Evolutionary conservation across 2,113 vertebrate genomes (phyloP).

Genomic region (Myiopsitta monachus): DNA sequence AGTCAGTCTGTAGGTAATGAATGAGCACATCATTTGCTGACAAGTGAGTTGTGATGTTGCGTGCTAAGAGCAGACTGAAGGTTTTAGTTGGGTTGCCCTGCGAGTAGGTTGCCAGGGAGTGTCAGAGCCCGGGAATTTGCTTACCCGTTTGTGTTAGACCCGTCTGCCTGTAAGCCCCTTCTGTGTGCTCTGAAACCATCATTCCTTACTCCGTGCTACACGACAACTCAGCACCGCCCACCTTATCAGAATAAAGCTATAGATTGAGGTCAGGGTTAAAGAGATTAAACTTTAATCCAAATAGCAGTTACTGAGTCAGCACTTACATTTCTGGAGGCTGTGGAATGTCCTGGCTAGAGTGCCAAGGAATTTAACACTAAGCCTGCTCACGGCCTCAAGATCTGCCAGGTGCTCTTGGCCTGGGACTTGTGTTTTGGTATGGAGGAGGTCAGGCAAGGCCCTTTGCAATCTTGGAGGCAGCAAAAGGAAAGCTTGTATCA

Average conservation of each 20-base stretch:
- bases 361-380: constrained; percentile 1
- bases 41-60: background rate
- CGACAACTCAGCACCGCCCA: background rate
- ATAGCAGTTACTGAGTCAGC: constrained; percentile 7
- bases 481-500: background rate
- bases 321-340: background rate
- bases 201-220: background rate
- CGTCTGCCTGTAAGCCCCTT: background rate
- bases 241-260: background rate
- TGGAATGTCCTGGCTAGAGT: background rate
- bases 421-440: background rate
- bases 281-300: constrained; percentile 36
- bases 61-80: background rate
- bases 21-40: background rate
- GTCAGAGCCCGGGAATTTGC: background rate
- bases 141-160: background rate
- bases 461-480: background rate
- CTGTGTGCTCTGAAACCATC: rapidly evolving
- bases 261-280: constrained; percentile 47
- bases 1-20: background rate
- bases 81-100: background rate
- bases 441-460: background rate
- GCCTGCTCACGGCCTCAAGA: background rate
- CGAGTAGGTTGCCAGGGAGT: background rate
- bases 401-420: background rate